Conservation (phyloP, 2,888 invertebrate species). For the Rhopalosiphum nymphaeae region DNA sequence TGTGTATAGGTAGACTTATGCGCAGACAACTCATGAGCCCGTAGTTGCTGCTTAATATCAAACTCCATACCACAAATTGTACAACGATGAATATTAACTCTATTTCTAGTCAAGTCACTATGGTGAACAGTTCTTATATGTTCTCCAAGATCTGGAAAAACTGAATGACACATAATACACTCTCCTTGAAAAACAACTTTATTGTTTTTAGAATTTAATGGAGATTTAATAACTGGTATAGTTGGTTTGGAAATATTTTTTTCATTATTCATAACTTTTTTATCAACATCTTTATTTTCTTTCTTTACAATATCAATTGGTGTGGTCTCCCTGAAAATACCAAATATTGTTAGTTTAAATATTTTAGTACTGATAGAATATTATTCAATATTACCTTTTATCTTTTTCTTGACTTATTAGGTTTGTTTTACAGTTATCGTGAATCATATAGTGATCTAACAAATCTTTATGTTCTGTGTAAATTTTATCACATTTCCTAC, state of each 20-base stretch:
- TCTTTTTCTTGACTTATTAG: background rate
- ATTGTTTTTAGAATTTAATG: conserved; percentile 40
- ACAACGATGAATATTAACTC: background rate
- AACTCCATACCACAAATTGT: conserved; percentile 31
- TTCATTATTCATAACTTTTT: background rate
- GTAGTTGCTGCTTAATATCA: conserved; percentile 37
- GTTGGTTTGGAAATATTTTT: background rate
- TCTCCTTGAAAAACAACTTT: conserved; percentile 59
- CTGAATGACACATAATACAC: conserved; percentile 58
- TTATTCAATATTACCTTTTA: conserved; percentile 26
- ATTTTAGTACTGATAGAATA: background rate
- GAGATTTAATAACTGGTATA: background rate
- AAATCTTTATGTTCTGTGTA: conserved; percentile 49
- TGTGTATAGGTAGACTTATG: conserved; percentile 6
- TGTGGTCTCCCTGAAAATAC: background rate
- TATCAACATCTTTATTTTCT: background rate
- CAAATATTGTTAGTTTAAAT: background rate
- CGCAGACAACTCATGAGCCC: background rate
- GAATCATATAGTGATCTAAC: conserved; percentile 42
- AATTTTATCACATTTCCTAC: conserved; percentile 51
- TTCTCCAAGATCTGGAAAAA: conserved; percentile 54
- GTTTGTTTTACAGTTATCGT: conserved; percentile 32
- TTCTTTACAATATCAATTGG: conserved; percentile 1
- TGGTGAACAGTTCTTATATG: conserved; percentile 51
- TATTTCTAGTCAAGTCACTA: conserved; percentile 15